phyloP scores from a whole-genome alignment of 37 sponge, comb jelly and placozoan genomes.

The Spongia lamella region DNA sequence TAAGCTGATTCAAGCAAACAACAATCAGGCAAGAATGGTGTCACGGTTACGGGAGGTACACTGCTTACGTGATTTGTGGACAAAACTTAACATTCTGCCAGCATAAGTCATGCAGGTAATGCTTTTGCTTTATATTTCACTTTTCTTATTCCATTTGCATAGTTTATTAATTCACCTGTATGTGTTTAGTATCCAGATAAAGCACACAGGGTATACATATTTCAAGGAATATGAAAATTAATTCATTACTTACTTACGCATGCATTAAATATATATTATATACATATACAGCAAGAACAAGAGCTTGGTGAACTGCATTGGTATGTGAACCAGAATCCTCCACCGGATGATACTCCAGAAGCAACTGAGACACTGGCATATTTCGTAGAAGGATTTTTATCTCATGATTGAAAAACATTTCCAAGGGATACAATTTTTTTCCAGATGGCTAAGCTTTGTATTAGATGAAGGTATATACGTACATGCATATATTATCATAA shows the following conservation, averaged over 20 bases:
- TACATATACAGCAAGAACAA: neutral
- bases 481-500: no score
- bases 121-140: neutral
- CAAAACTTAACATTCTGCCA: conserved; percentile 11
- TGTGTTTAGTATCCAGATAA: no score
- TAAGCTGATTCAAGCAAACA: neutral
- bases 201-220: no score
- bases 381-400: neutral
- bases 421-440: neutral
- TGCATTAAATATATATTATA: neutral
- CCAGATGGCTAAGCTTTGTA: neutral
- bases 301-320: neutral
- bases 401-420: neutral
- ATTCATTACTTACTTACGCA: no score
- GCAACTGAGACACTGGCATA: neutral
- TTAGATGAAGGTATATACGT: conserved; percentile 3
- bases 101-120: conserved; percentile 23
- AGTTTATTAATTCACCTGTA: no score
- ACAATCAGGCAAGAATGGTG: neutral
- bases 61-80: conserved; percentile 3
- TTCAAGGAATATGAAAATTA: no score
- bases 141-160: neutral
- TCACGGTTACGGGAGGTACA: neutral
- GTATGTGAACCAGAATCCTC: neutral
- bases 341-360: neutral